A percentile compares a stretch with the other conserved stretches of the same genome.
These are phyloP conservation scores for Meandrina meandrites DNA, from an alignment of 92 coral and sea anemone genomes.

Conservation along the genomic window DNA sequence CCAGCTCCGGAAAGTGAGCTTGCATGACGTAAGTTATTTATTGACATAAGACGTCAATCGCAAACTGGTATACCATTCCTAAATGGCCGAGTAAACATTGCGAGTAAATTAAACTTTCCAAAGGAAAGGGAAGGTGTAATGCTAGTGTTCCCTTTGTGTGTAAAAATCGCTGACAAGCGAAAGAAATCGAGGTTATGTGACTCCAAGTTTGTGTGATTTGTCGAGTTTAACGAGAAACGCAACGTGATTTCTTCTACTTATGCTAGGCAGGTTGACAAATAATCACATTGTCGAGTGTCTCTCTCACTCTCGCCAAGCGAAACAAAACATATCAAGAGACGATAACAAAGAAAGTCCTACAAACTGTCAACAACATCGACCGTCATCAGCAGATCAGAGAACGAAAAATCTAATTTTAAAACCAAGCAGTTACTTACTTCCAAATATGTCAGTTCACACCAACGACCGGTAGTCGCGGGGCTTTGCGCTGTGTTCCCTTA, in stretches of 20 bases:
- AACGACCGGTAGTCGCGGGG: background rate
- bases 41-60: slow-evolving; percentile 29
- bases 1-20: slow-evolving; percentile 3
- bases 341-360: background rate
- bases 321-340: slow-evolving; percentile 5
- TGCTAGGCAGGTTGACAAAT: background rate
- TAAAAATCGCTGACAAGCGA: background rate
- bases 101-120: background rate
- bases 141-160: background rate
- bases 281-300: background rate
- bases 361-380: background rate
- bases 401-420: background rate
- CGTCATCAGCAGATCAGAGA: background rate
- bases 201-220: background rate
- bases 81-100: slow-evolving; percentile 5
- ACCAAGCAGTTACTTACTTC: slow-evolving; percentile 6
- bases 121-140: background rate
- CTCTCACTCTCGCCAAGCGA: background rate
- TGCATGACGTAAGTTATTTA: slow-evolving; percentile 13
- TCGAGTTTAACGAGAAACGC: background rate
- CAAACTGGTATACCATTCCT: background rate
- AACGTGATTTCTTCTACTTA: background rate
- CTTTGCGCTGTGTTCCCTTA: background rate
- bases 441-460: slow-evolving; percentile 2
- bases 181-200: background rate